These are phyloP conservation scores for Herpetotheres cachinnans DNA, from an alignment of 2,113 vertebrate genomes.

Conservation along the genomic window DNA sequence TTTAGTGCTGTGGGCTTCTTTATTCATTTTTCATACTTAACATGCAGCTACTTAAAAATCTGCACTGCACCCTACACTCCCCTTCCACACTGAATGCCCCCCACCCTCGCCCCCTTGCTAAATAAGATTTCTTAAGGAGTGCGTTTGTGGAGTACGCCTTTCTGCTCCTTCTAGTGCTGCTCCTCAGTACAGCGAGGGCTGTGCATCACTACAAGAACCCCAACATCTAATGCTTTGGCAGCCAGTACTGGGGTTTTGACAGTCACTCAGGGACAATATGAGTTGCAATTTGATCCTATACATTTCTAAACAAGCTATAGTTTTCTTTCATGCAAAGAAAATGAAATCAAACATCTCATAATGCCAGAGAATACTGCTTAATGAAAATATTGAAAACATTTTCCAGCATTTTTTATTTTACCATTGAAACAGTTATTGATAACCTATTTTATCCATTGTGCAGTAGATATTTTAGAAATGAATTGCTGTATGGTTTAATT, in stretches of 20 bases:
- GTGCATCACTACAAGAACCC: not conserved
- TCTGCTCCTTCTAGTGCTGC: not conserved
- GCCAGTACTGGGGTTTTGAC: not conserved
- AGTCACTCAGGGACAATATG: not conserved
- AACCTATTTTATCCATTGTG: constrained; percentile 70
- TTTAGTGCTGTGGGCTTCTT: not conserved
- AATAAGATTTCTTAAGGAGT: not conserved
- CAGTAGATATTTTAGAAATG: constrained; percentile 65
- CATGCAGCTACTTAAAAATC: not conserved
- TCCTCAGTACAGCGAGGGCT: not conserved
- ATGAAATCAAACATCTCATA: constrained; percentile 22
- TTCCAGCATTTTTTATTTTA: constrained; percentile 48
- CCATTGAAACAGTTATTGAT: constrained; percentile 58
- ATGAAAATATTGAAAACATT: constrained; percentile 46
- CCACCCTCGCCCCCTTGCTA: not conserved
- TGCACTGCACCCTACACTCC: not conserved
- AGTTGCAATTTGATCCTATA: not conserved
- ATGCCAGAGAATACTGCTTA: constrained; percentile 18
- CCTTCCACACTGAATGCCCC: not conserved
- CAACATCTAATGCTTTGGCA: not conserved
- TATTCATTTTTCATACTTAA: not conserved
- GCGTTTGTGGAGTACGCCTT: not conserved
- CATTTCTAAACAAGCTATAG: not conserved
- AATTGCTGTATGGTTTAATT: constrained; percentile 67
- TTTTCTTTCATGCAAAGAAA: not conserved